phyloP scores from a whole-genome alignment of 2,113 vertebrate genomes.

The Caranx melampygus region DNA sequence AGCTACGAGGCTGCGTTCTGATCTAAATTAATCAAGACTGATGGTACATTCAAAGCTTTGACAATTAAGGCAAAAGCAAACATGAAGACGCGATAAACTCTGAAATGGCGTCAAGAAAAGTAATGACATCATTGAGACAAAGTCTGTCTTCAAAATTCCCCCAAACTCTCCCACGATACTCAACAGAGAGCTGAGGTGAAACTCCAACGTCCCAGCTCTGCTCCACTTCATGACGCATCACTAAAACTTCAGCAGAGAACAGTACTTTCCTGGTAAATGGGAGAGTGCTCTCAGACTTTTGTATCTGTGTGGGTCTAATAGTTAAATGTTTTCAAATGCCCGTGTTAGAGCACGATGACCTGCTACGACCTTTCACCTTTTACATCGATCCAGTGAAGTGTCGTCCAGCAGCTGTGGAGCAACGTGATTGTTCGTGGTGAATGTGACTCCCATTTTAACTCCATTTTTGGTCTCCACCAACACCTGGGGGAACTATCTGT shows the following conservation, averaged over 20 bases:
- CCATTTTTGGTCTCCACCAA: background rate
- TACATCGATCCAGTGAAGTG: background rate
- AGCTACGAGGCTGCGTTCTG: background rate
- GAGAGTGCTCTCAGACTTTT: too few species aligned
- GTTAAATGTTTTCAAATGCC: too few species aligned
- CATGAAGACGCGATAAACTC: constrained; percentile 1
- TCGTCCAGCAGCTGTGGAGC: background rate
- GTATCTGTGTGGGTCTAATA: background rate
- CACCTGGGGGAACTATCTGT: too few species aligned
- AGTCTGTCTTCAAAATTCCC: background rate
- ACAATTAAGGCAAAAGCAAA: constrained; percentile 65
- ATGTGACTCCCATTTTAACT: background rate
- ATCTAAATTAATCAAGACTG: background rate
- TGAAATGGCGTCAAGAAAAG: constrained; percentile 19
- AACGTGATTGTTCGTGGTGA: background rate
- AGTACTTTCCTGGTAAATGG: background rate
- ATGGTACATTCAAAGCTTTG: constrained; percentile 74
- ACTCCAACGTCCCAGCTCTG: background rate
- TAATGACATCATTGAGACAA: constrained; percentile 23
- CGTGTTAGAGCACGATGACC: background rate
- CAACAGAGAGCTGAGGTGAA: background rate
- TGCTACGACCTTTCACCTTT: background rate
- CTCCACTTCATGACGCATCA: background rate
- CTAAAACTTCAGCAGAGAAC: background rate
- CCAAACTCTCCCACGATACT: background rate